These are phyloP conservation scores for Drosophila anomelani DNA, from an alignment of 2,888 invertebrate genomes.

Conservation along the genomic window DNA sequence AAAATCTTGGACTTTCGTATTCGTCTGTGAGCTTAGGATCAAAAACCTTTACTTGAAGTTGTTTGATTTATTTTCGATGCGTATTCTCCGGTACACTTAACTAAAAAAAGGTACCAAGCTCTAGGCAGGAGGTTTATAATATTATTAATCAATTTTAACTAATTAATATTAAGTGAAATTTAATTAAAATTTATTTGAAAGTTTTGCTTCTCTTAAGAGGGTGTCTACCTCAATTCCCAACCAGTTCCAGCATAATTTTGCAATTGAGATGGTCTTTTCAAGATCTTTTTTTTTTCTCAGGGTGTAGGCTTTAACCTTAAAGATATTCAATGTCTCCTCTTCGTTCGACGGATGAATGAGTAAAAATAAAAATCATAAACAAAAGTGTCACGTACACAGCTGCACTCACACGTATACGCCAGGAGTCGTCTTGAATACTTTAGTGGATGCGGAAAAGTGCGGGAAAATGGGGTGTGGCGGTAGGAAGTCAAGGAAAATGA, in stretches of 20 bases:
- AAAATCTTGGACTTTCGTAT: constrained; percentile 54
- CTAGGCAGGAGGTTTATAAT: too few species aligned
- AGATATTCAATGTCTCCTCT: constrained; percentile 64
- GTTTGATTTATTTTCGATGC: constrained; percentile 55
- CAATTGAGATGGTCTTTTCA: constrained; percentile 1
- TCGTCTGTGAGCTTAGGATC: constrained; percentile 62
- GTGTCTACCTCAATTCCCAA: neutral
- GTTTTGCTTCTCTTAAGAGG: neutral
- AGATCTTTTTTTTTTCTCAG: constrained; percentile 1
- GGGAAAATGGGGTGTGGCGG: constrained; percentile 14
- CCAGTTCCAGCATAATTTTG: neutral
- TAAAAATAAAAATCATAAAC: constrained; percentile 60
- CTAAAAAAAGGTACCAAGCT: constrained; percentile 3
- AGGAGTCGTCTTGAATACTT: constrained; percentile 55
- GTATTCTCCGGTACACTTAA: constrained; percentile 23
- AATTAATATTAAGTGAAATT: too few species aligned
- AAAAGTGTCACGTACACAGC: constrained; percentile 72
- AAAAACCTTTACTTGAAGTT: constrained; percentile 70
- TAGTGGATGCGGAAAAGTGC: constrained; percentile 29
- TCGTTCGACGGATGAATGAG: constrained; percentile 36
- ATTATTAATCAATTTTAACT: too few species aligned
- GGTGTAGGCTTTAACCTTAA: constrained; percentile 63
- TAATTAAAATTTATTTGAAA: too few species aligned
- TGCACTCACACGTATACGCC: constrained; percentile 30
- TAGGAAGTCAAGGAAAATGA: constrained; percentile 9